phyloP scores from a whole-genome alignment of 1,140 invertebrate species.

The Aplysia californica region DNA sequence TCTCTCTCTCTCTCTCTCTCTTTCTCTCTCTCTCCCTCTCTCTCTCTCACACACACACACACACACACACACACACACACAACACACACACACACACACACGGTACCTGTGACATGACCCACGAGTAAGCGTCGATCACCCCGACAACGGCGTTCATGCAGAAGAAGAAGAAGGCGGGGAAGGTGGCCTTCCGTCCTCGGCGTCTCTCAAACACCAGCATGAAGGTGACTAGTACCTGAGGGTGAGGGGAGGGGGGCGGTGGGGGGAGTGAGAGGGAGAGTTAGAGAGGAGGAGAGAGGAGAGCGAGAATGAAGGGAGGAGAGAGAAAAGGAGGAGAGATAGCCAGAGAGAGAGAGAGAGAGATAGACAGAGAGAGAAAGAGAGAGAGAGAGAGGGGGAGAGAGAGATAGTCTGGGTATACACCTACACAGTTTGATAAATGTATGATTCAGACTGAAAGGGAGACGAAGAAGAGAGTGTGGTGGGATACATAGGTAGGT shows the following conservation, averaged over 20 bases:
- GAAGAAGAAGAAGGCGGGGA: neutral
- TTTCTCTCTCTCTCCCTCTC: too few species aligned
- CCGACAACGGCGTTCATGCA: neutral
- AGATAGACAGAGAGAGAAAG: neutral
- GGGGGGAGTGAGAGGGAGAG: neutral
- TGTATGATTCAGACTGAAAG: neutral
- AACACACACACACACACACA: too few species aligned
- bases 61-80: too few species aligned
- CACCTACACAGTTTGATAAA: neutral
- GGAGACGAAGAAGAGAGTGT: neutral
- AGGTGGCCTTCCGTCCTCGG: neutral
- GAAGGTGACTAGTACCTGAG: neutral
- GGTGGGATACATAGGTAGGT: too few species aligned
- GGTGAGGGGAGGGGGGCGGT: neutral
- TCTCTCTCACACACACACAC: too few species aligned
- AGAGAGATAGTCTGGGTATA: too few species aligned
- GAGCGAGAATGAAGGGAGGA: conserved; percentile 2
- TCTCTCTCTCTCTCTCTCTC: too few species aligned
- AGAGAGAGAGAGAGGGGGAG: neutral
- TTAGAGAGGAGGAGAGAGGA: conserved; percentile 1
- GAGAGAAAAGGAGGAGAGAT: conserved; percentile 1
- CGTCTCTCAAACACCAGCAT: neutral
- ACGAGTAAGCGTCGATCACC: neutral
- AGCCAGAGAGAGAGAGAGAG: conserved; percentile 6
- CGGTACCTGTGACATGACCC: neutral